A percentile compares a stretch with the other conserved stretches of the same genome.
Conservation (phyloP, 2,797 vertebrate species). For the Lemur catta region DNA sequence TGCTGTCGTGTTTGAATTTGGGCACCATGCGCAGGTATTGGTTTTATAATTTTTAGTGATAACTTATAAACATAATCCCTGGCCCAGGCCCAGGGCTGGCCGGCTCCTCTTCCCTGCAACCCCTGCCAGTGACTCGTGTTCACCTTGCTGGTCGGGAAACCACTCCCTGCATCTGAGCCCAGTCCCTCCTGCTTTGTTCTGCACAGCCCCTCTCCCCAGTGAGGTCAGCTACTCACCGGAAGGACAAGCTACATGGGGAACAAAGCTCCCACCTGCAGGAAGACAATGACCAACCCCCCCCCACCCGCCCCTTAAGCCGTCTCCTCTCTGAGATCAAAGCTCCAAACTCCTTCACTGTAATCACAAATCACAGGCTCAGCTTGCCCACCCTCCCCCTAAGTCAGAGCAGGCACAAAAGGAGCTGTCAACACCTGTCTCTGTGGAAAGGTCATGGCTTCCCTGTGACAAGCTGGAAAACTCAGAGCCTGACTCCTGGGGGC, state of each 20-base stretch:
- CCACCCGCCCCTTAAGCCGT: background rate
- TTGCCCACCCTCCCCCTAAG: constrained; percentile 49
- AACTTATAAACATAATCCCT: background rate
- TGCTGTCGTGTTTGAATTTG: background rate
- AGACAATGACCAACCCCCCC: background rate
- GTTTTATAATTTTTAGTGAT: background rate
- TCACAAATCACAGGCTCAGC: constrained; percentile 61
- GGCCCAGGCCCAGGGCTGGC: background rate
- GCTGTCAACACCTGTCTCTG: constrained; percentile 48
- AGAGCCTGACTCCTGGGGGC: constrained; percentile 67
- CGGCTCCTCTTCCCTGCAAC: background rate
- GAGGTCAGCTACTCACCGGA: constrained; percentile 25
- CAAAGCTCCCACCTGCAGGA: background rate
- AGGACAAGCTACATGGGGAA: background rate
- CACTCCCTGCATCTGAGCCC: background rate
- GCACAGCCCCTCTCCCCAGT: background rate
- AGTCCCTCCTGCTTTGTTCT: background rate
- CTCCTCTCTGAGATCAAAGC: constrained; percentile 48
- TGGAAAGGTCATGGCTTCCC: constrained; percentile 67
- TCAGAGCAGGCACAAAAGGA: constrained; percentile 63
- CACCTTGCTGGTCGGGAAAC: background rate
- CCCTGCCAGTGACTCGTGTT: background rate
- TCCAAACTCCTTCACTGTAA: background rate
- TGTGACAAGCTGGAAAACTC: constrained; percentile 66
- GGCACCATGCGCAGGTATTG: background rate